These are phyloP conservation scores for Diglossa cyanea DNA, from an alignment of 2,797 vertebrate genomes.

Conservation along the genomic window DNA sequence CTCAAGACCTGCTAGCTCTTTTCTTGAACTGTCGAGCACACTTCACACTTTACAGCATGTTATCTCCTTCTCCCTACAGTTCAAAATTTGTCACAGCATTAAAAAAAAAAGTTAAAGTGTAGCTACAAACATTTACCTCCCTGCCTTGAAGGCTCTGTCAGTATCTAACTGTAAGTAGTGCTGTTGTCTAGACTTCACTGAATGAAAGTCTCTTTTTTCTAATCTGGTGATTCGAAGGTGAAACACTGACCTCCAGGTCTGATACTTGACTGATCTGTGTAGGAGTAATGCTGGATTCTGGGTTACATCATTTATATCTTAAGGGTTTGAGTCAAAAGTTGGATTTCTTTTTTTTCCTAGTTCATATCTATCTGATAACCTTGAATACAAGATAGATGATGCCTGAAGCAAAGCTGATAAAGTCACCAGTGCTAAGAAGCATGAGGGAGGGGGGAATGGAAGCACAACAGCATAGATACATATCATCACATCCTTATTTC, in stretches of 20 bases:
- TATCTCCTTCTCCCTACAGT: neutral
- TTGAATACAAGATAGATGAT: neutral
- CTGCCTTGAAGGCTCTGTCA: neutral
- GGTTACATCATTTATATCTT: constrained; percentile 11
- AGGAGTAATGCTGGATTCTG: neutral
- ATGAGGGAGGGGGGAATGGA: neutral
- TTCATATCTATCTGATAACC: constrained; percentile 3
- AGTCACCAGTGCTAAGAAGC: neutral
- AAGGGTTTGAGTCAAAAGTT: constrained; percentile 1
- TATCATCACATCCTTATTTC: constrained; percentile 55
- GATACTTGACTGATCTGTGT: neutral
- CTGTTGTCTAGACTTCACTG: neutral
- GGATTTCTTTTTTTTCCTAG: constrained; percentile 1
- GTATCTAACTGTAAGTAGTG: neutral
- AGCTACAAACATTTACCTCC: neutral
- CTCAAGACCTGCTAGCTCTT: neutral
- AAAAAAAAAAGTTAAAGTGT: neutral
- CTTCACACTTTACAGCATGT: neutral
- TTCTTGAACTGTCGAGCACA: neutral
- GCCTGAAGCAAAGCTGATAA: constrained; percentile 44
- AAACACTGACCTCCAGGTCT: neutral
- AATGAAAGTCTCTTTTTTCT: neutral
- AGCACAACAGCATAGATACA: neutral
- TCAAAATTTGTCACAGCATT: neutral
- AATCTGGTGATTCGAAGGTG: neutral